Base-by-base conservation (phyloP, 2,113 vertebrate species). In the Gobio gobio region DNA sequence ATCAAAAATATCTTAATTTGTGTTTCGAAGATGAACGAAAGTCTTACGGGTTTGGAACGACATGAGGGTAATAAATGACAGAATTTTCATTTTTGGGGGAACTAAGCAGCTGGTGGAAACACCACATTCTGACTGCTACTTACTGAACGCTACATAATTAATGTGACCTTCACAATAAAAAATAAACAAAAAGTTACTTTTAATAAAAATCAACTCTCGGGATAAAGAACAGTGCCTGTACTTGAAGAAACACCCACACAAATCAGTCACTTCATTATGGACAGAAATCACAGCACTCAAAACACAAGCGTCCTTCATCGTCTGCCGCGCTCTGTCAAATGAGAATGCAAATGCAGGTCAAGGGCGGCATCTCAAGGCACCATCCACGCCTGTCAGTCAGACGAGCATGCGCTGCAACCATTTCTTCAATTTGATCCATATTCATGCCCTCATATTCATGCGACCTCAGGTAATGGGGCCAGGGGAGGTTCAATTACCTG, bases 351-450 rank as follows among this genome's bases (percentile, higher is more conserved):
- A 77, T 80, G 20, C 72, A 64, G 78, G 85, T 86, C 72, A 86
- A 68, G 51, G 64, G 22, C 64, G 40, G 14, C 49, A 56, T 86
- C 78, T 76, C 72, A 54, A 86, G 54, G 82, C 77, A 51, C 74
- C 45, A 47, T 56, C 63, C 75, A 43, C 40, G 54, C 54, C 75
- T 83, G 84, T 81, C 84, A 88, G 79, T 73, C 75, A 88, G 78
- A 49, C 33, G 33, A 56, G 74, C 20, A 26, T 47, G 58, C 13
- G 12, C 70, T 54, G 68, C 51, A 78, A 70, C 61, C 82, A 78
- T 78, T 82, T 47, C 79, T 45, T 29, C 43, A 40, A 64, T 85
- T 47, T 85, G 61, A 86, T 89, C 78, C 85, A 85, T 82, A 86
- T 85, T 86, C 83, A 85, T 88, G 78, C 22, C 54, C 78, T 83